Base-by-base conservation (phyloP, 2,797 vertebrate species). In the Acrossocheilus fasciatus region DNA sequence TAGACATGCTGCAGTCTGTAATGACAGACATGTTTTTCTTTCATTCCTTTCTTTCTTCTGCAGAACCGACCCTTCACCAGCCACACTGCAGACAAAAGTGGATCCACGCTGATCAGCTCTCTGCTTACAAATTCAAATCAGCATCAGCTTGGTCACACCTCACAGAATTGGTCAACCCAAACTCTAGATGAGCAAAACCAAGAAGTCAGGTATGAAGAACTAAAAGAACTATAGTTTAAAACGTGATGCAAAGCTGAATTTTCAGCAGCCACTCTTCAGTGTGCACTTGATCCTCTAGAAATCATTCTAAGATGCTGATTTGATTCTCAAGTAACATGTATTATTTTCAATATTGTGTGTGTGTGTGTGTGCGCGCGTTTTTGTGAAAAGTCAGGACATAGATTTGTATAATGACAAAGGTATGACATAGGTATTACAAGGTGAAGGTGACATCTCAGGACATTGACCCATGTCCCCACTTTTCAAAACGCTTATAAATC, bases 111-210 rank as follows among this genome's bases (percentile, higher is more conserved):
- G 34, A 30, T 66, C 50, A 78, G 45, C 59, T 52, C 17, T 30
- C 80, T 87, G 72, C 26, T 74, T n/a, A 47, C 68, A 6, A 47
- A 82, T 64, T 54, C 81, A 43, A 83, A 84, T 41, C 89, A 84
- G 70, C 85, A 39, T 54, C 85, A 81, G 52, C 77, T 79, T 62
- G 74, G 78, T 76, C 80, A 81, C 14, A n/a, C 81, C 1, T 30
- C 87, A 43, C 87, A 96, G 95, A 17, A 94, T 95, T 92, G 94
- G 95, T 86, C 96, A 92, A 10, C 93, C 94, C 91, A 94, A 94
- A 66, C 86, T 72, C 0, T 81, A 20, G 89, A 91, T 50, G 52
- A 88, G 69, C 78, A 91, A 82, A 83, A 54, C 89, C 90, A 86
- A 91, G 91, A 90, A 82, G 89, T n/a, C 80, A 87, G 83, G 90